Evolutionary conservation across 2,888 invertebrate species (phyloP).

Genomic region (Tenthredo amoena): DNA sequence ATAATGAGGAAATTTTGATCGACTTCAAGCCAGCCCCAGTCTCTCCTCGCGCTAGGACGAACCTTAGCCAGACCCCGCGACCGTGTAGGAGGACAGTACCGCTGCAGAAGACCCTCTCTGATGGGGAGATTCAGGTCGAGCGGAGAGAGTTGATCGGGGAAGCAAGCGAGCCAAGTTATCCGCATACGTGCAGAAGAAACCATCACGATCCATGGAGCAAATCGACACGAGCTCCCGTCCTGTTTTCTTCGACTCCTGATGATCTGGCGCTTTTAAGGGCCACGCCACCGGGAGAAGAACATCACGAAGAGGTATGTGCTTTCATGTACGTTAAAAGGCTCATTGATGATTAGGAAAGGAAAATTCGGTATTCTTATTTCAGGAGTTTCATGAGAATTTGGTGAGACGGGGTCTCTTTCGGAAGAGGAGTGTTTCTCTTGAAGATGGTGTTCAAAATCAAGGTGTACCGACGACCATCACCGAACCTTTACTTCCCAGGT

Average conservation of each 20-base stretch:
- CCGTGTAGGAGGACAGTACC: conserved; percentile 78
- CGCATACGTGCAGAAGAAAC: conserved; percentile 75
- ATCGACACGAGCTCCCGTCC: conserved; percentile 71
- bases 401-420: conserved; percentile 88
- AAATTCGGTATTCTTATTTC: conserved; percentile 46
- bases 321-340: not conserved
- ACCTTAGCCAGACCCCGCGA: conserved; percentile 71
- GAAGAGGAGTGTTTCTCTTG: conserved; percentile 87
- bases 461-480: conserved; percentile 67
- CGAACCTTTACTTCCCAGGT: conserved; percentile 79
- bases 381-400: conserved; percentile 91
- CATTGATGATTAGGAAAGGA: not conserved
- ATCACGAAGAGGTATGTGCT: conserved; percentile 71
- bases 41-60: conserved; percentile 82
- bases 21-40: conserved; percentile 90
- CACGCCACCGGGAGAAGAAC: conserved; percentile 70
- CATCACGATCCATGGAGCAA: conserved; percentile 74
- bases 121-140: conserved; percentile 86
- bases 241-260: conserved; percentile 76
- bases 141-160: conserved; percentile 76
- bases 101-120: conserved; percentile 89
- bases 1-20: conserved; percentile 90
- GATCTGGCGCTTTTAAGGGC: conserved; percentile 73
- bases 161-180: conserved; percentile 76
- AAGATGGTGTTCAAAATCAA: conserved; percentile 79